Conservation (phyloP, 92 coral and sea anemone genomes). For the Meandrina meandrites region DNA sequence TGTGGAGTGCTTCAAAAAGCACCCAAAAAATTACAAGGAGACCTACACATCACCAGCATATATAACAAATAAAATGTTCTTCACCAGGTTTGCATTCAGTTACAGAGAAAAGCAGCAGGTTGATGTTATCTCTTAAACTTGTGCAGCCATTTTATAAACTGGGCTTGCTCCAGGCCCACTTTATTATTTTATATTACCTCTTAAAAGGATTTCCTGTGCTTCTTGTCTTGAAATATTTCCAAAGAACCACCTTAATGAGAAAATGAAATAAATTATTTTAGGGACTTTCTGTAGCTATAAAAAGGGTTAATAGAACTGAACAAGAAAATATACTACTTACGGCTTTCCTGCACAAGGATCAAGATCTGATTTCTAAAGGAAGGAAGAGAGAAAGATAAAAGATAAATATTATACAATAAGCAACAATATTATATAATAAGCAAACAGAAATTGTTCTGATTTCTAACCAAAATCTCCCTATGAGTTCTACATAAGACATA, state of each 20-base stretch:
- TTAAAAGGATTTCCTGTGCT: conserved; percentile 86
- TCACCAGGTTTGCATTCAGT: too few species aligned
- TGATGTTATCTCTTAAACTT: too few species aligned
- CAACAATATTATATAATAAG: background rate
- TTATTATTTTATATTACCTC: conserved; percentile 75
- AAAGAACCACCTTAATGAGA: conserved; percentile 85
- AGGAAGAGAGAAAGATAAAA: background rate
- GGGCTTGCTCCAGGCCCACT: too few species aligned
- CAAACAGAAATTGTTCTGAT: too few species aligned
- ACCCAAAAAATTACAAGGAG: too few species aligned
- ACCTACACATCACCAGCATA: too few species aligned
- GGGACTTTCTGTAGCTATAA: background rate
- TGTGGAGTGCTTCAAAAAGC: too few species aligned
- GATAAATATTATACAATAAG: background rate
- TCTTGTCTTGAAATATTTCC: conserved; percentile 89
- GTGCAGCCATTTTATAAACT: too few species aligned
- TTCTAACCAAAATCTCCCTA: background rate
- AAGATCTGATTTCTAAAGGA: conserved; percentile 70
- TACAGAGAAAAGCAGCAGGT: too few species aligned
- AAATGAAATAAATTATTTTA: background rate
- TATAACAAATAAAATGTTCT: too few species aligned
- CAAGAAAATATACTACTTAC: conserved; percentile 56
- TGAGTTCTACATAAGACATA: background rate
- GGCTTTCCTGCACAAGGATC: conserved; percentile 98
- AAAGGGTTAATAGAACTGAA: background rate